Evolutionary conservation across 2,797 vertebrate species (phyloP).

Genomic region (Anniella stebbinsi): DNA sequence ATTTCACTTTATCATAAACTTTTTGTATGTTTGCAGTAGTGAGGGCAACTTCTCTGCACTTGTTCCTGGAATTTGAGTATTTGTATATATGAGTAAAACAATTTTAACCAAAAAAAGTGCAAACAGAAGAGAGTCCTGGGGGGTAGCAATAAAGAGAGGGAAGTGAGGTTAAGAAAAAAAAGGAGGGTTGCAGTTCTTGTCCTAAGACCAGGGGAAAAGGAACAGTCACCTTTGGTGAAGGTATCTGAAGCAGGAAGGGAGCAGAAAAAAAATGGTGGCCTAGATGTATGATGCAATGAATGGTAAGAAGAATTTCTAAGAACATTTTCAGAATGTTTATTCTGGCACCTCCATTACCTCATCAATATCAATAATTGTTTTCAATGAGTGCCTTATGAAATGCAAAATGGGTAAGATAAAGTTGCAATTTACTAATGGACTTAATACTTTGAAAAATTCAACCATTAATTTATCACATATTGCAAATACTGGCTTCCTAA

Average conservation of each 20-base stretch:
- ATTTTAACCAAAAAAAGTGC: background rate
- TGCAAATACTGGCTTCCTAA: background rate
- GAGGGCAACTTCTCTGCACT: background rate
- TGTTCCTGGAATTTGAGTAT: background rate
- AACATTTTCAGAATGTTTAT: background rate
- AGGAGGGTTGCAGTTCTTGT: background rate
- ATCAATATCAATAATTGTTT: background rate
- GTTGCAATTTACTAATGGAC: background rate
- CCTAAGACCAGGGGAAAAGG: background rate
- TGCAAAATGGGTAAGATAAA: slow-evolving; percentile 7
- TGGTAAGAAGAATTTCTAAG: no score
- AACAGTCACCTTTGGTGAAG: background rate
- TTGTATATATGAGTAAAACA: background rate
- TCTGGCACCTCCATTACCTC: background rate
- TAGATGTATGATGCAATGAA: background rate
- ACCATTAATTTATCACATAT: background rate
- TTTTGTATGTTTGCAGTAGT: background rate
- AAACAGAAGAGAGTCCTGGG: background rate
- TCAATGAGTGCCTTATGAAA: background rate
- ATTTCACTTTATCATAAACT: slow-evolving; percentile 10
- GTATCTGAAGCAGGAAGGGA: background rate
- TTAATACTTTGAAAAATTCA: background rate
- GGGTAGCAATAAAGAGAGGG: background rate
- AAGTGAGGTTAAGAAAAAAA: background rate
- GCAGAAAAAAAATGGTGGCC: background rate